phyloP scores from a whole-genome alignment of 2,797 vertebrate genomes.

The Gallinago stenura region DNA sequence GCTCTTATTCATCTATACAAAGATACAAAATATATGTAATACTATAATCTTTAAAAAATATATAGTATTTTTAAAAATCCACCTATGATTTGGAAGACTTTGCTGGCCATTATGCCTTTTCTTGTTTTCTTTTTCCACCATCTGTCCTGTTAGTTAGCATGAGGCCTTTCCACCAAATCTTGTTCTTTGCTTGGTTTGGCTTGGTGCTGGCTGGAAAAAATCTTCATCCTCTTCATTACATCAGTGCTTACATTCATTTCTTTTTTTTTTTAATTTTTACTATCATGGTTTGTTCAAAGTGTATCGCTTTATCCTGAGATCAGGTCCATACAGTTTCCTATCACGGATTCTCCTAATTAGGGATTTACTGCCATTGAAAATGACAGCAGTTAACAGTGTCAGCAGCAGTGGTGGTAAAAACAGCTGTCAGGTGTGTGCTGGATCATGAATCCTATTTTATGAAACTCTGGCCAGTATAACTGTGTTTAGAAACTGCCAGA shows the following conservation, averaged over 20 bases:
- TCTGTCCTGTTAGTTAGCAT: not conserved
- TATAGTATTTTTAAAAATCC: not conserved
- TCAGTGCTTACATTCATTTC: not conserved
- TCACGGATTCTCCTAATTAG: not conserved
- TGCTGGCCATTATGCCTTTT: not conserved
- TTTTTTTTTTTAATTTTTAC: not conserved
- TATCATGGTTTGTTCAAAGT: not conserved
- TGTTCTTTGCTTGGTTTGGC: not conserved
- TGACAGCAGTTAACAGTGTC: not conserved
- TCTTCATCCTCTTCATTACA: not conserved
- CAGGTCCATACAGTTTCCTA: not conserved
- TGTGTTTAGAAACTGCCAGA: not conserved
- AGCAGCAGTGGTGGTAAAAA: not conserved
- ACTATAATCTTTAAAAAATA: not conserved
- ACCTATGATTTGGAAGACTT: not conserved
- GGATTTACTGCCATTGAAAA: not conserved
- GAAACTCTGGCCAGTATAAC: not conserved
- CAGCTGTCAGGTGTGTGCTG: conserved; percentile 27
- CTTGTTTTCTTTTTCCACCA: not conserved
- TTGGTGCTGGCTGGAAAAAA: not conserved
- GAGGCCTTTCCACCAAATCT: not conserved
- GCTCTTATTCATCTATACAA: not conserved
- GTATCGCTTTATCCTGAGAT: not conserved
- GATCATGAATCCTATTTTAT: conserved; percentile 15
- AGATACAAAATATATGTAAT: not conserved